A percentile compares a stretch with the other conserved stretches of the same genome.
Evolutionary conservation across 2,797 vertebrate genomes (phyloP).

Genomic region (Sebastiscus tertius): DNA sequence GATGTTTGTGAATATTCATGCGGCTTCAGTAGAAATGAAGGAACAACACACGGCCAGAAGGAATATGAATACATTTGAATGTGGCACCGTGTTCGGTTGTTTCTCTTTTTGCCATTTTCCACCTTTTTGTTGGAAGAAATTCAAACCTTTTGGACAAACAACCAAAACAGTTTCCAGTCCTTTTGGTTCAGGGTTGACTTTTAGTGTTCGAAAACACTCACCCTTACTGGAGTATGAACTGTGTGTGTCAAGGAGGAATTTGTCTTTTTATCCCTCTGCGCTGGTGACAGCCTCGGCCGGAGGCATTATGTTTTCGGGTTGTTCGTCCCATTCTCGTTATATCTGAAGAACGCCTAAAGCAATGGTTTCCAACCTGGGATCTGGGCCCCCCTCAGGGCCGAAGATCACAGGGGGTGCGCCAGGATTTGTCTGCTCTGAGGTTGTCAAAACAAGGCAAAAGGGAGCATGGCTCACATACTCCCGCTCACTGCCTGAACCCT

Average conservation of each 20-base stretch:
- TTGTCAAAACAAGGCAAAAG: too few relatives aligned
- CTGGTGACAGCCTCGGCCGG: too few relatives aligned
- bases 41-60: background rate
- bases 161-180: background rate
- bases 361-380: too few relatives aligned
- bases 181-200: background rate
- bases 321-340: too few relatives aligned
- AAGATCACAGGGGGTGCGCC: too few relatives aligned
- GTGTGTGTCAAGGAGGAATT: background rate
- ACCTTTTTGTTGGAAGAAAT: background rate
- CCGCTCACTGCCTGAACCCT: too few relatives aligned
- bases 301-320: too few relatives aligned
- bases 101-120: background rate
- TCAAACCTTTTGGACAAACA: background rate
- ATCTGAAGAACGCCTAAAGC: too few relatives aligned
- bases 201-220: background rate
- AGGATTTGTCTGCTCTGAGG: too few relatives aligned
- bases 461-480: too few relatives aligned
- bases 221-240: background rate
- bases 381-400: too few relatives aligned
- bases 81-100: background rate
- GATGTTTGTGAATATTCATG: background rate
- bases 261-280: background rate
- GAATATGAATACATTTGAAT: background rate
- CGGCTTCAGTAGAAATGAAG: background rate